Evolutionary conservation across 1,140 invertebrate species (phyloP).

Genomic region (Caenorhabditis tropicalis): DNA sequence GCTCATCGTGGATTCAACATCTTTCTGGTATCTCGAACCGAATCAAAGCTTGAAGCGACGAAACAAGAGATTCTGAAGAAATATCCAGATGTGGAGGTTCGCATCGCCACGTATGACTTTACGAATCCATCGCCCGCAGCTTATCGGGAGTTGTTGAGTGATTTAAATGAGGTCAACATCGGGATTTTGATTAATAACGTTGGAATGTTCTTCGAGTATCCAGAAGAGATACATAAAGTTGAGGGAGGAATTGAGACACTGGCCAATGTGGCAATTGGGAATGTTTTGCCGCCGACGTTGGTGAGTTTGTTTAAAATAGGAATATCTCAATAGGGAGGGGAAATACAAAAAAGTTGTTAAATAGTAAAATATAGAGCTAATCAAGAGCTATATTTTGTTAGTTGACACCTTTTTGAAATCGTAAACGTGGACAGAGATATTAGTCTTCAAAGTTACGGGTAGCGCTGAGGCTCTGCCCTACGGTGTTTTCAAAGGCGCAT

Average conservation of each 20-base stretch:
- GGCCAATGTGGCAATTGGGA: conserved; percentile 64
- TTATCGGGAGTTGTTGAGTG: conserved; percentile 58
- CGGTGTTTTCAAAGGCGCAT: too few species aligned
- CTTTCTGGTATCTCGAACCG: conserved; percentile 63
- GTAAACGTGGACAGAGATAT: too few species aligned
- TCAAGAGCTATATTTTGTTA: too few species aligned
- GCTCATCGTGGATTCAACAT: conserved; percentile 66
- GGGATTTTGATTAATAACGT: conserved; percentile 71
- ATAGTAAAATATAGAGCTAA: too few species aligned
- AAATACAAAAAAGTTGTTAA: too few species aligned
- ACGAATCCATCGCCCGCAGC: conserved; percentile 57
- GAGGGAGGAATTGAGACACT: conserved; percentile 63
- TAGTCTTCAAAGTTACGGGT: too few species aligned
- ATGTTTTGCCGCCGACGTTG: conserved; percentile 54
- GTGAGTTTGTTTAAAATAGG: neutral
- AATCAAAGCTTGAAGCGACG: conserved; percentile 61
- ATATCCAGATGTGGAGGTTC: conserved; percentile 55
- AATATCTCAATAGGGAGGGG: too few species aligned
- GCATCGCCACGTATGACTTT: conserved; percentile 65
- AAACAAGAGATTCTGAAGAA: conserved; percentile 59
- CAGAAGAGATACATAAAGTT: conserved; percentile 62
- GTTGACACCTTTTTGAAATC: too few species aligned
- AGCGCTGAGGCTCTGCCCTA: too few species aligned
- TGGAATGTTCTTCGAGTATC: conserved; percentile 69
- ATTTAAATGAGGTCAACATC: conserved; percentile 62